Evolutionary conservation across 2,113 vertebrate genomes (phyloP).

Genomic region (Malurus elegans): DNA sequence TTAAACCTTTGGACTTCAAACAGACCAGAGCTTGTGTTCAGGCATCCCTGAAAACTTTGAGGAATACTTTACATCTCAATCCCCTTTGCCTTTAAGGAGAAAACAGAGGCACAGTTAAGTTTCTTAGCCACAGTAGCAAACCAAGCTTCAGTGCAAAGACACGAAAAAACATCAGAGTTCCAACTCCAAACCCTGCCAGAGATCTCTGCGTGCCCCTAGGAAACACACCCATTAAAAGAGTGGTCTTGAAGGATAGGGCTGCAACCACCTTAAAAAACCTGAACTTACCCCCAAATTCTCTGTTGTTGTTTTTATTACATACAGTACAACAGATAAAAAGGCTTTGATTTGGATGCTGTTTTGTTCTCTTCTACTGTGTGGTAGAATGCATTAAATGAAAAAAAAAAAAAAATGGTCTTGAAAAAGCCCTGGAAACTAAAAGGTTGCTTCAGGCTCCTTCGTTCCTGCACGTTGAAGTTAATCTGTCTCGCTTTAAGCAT

Average conservation of each 20-base stretch:
- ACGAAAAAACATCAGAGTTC: not conserved
- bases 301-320: not conserved
- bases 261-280: not conserved
- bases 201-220: not conserved
- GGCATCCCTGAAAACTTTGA: not conserved
- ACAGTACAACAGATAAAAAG: not conserved
- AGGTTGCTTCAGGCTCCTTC: not conserved
- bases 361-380: fast-evolving
- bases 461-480: not conserved
- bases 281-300: not conserved
- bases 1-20: not conserved
- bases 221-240: not conserved
- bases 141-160: not conserved
- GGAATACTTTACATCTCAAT: not conserved
- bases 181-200: not conserved
- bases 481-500: fast-evolving
- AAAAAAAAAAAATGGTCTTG: not conserved
- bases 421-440: not conserved
- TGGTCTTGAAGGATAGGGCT: not conserved
- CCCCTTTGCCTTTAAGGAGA: not conserved
- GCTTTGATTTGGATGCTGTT: fast-evolving
- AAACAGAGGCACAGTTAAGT: not conserved
- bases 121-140: not conserved
- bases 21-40: not conserved
- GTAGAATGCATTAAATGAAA: not conserved